Percentiles rank a stretch among this genome's conserved stretches.
Evolutionary conservation across 2,888 invertebrate genomes (phyloP).

Genomic region (Ommatoiulus sabulosus): DNA sequence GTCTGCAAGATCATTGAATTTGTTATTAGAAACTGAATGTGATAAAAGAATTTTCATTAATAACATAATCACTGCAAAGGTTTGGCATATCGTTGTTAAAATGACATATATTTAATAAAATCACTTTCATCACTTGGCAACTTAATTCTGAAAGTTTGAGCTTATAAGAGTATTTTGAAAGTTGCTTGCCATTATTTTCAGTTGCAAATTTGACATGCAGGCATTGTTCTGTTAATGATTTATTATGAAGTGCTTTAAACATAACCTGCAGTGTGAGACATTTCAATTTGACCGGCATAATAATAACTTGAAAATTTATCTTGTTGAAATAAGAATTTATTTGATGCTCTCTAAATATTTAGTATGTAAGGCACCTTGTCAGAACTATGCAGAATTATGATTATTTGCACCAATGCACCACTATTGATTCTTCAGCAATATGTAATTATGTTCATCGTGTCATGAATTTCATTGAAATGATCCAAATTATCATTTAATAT

Average conservation of each 20-base stretch:
- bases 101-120: too few relatives aligned
- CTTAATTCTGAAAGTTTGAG: too few relatives aligned
- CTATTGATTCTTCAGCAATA: background rate
- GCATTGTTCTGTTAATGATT: background rate
- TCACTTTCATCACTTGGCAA: too few relatives aligned
- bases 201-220: background rate
- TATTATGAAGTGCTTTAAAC: background rate
- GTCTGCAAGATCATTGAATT: background rate
- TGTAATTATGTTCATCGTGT: background rate
- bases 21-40: background rate
- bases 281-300: too few relatives aligned
- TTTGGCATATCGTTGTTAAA: background rate
- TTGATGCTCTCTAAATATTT: too few relatives aligned
- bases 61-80: background rate
- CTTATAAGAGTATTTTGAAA: too few relatives aligned
- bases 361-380: background rate
- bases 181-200: too few relatives aligned
- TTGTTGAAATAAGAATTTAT: background rate
- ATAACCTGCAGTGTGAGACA: background rate
- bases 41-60: background rate
- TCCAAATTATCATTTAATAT: background rate
- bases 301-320: background rate
- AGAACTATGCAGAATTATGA: background rate
- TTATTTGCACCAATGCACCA: background rate
- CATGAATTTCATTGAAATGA: background rate